phyloP scores from a whole-genome alignment of 2,113 vertebrate species.

The Trematocara marginatum region DNA sequence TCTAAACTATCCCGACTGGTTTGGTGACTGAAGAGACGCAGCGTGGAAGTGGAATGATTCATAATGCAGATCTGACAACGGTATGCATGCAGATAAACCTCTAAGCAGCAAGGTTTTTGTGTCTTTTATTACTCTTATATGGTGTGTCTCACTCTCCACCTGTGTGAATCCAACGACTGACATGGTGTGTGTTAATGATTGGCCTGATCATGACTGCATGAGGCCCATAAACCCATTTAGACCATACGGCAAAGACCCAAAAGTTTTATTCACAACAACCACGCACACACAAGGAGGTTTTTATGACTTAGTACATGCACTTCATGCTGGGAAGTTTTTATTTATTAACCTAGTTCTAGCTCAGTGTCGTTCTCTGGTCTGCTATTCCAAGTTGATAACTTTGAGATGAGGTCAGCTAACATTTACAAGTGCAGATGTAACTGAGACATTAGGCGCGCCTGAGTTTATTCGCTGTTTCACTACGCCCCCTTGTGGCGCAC shows the following conservation, averaged over 20 bases:
- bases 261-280: not conserved
- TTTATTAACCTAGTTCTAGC: not conserved
- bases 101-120: not conserved
- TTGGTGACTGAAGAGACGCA: not conserved
- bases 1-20: not conserved
- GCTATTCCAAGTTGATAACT: not conserved
- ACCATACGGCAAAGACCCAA: not conserved
- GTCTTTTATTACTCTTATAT: not conserved
- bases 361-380: not conserved
- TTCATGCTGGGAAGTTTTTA: not conserved
- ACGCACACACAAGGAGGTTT: not conserved
- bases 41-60: not conserved
- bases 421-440: not conserved
- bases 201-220: not conserved
- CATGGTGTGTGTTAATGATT: constrained; percentile 43
- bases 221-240: constrained; percentile 30
- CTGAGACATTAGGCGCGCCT: not conserved
- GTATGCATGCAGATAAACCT: not conserved
- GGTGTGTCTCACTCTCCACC: not conserved
- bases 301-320: not conserved
- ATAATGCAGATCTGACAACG: not conserved
- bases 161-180: not conserved
- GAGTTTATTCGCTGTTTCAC: not conserved
- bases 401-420: not conserved
- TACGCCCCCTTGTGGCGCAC: constrained; percentile 42